Percentiles rank a stretch among this genome's conserved stretches.
phyloP scores from a whole-genome alignment of 2,797 vertebrate genomes.

The Ptychobarbus kaznakovi region DNA sequence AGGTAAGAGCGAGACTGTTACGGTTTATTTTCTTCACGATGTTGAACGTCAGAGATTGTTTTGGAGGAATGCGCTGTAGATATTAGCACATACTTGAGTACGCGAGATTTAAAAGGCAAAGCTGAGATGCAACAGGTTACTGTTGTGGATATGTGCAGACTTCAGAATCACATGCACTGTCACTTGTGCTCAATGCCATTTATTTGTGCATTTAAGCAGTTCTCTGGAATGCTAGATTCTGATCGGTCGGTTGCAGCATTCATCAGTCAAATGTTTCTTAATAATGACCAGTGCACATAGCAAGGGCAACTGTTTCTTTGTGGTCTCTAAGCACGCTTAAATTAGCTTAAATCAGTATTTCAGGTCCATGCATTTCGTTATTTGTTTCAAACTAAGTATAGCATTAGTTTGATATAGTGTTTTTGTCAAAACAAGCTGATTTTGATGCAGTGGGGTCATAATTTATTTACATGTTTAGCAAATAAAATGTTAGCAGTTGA shows the following conservation, averaged over 20 bases:
- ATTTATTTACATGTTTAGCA: not conserved
- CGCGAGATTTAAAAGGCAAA: not conserved
- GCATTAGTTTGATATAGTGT: not conserved
- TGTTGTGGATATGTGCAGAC: not conserved
- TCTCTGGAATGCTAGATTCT: not conserved
- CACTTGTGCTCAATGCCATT: not conserved
- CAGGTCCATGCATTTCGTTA: not conserved
- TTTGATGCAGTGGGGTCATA: not conserved
- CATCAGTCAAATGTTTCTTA: not conserved
- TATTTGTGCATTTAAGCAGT: not conserved
- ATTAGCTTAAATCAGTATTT: not conserved
- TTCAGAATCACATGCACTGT: not conserved
- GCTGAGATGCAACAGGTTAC: not conserved
- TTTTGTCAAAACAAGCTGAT: not conserved
- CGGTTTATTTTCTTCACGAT: not conserved
- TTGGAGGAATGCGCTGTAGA: not conserved
- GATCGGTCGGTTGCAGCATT: not conserved
- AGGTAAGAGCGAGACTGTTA: constrained; percentile 41
- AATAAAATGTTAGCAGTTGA: not conserved
- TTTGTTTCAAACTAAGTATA: not conserved
- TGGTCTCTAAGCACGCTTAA: not conserved
- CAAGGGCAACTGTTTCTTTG: not conserved
- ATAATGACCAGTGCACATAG: not conserved
- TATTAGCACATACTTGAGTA: not conserved
- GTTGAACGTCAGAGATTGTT: not conserved